Evolutionary conservation across 2,888 invertebrate genomes (phyloP), one percentile per base, ranked within the genome.

Genomic region (Acrobasis suavella): DNA sequence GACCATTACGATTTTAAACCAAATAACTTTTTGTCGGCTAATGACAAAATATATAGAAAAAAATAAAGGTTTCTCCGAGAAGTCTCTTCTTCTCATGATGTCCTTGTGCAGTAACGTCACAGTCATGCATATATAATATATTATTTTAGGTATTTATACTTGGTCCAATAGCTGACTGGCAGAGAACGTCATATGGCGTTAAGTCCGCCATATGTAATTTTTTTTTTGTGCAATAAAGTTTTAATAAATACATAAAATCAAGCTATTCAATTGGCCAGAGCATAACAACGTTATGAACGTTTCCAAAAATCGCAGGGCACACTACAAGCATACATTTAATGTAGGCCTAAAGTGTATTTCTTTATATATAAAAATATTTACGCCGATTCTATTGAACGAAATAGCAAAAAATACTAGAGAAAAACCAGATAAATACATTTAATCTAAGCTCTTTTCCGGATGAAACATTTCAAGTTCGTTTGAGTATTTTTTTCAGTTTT

Each of bases 301-400:
- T 55, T 55, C 10, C 15, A 12, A 39, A 39, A 10, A 39, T 39
- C 12, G 60, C 52, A n/a, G 17, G 38, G 3, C 17, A 12, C 62
- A 67, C 66, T 67, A 67, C 64, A 64, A 68, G 71, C 73, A 64
- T 78, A 81, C 80, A 80, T 78, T 67, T 71, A 62, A 80, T 80
- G 75, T 81, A 82, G 73, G 79, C 76, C 74, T 68, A 71, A 59
- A 65, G 54, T 72, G 50, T 49, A 16, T 38, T 42, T 58, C 37
- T 46, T 46, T 58, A 62, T 66, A 65, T 64, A 58, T 68, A 67
- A 59, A 64, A 55, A 39, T 39, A 55, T 16, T 38, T 16, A 55
- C 55, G 55, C 10, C 55, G 55, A 55, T 55, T 39, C 55, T 55
- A 39, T 10, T 10, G 55, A 55, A 55, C 38, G 10, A 9, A 16